These are phyloP conservation scores for Empis livida DNA, from an alignment of 2,888 invertebrate species.

Conservation along the genomic window DNA sequence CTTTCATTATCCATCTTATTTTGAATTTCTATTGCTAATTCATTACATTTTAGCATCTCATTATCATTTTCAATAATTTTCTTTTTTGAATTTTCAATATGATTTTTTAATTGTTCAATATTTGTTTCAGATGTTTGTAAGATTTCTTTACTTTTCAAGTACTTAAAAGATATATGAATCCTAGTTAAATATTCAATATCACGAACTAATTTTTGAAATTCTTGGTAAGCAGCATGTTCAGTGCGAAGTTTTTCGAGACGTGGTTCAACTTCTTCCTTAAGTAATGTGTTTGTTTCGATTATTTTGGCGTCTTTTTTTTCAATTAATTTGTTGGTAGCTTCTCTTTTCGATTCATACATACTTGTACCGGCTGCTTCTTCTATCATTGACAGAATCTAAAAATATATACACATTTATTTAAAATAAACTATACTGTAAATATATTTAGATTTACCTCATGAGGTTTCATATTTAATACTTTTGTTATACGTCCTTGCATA, in stretches of 20 bases:
- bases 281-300: slow-evolving; percentile 63
- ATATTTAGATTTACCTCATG: slow-evolving; percentile 52
- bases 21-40: slow-evolving; percentile 47
- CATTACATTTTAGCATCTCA: slow-evolving; percentile 43
- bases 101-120: slow-evolving; percentile 39
- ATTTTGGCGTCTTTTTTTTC: slow-evolving; percentile 88
- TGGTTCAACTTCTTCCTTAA: slow-evolving; percentile 81
- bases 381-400: slow-evolving; percentile 83
- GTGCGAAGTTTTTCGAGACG: slow-evolving; percentile 72
- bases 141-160: slow-evolving; percentile 35
- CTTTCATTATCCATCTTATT: slow-evolving; percentile 52
- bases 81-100: slow-evolving; percentile 44
- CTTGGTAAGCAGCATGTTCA: slow-evolving; percentile 71
- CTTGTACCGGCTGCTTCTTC: slow-evolving; percentile 98
- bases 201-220: slow-evolving; percentile 73
- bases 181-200: slow-evolving; percentile 72
- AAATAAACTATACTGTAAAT: too few relatives aligned
- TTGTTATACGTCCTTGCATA: slow-evolving; percentile 98
- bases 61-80: slow-evolving; percentile 42
- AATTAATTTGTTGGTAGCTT: slow-evolving; percentile 71
- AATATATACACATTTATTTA: not conserved
- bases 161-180: slow-evolving; percentile 40
- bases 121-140: slow-evolving; percentile 42
- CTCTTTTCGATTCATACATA: slow-evolving; percentile 90
- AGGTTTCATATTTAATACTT: slow-evolving; percentile 98